Percentiles rank a stretch among this genome's conserved stretches.
These are phyloP conservation scores for Gadopsis bispinosus DNA, from an alignment of 2,797 vertebrate species.

Conservation along the genomic window DNA sequence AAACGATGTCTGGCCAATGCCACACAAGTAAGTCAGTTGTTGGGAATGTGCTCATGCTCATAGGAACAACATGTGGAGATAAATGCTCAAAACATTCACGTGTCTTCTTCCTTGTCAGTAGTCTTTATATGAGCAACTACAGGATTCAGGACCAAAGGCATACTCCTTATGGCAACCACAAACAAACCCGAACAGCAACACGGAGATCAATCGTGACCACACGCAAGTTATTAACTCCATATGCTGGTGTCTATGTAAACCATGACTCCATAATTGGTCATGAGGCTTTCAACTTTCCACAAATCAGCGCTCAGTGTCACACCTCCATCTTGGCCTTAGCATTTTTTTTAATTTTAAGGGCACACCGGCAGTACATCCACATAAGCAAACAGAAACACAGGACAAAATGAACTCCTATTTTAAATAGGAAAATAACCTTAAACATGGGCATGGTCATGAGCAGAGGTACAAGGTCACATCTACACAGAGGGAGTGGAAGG, in stretches of 20 bases:
- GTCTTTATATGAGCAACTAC: neutral
- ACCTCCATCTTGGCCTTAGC: neutral
- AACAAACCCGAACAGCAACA: neutral
- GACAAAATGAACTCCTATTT: neutral
- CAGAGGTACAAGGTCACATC: neutral
- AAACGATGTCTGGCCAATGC: neutral
- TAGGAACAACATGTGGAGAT: neutral
- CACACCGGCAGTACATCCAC: neutral
- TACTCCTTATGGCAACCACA: neutral
- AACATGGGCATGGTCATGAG: neutral
- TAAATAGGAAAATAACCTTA: conserved; percentile 14
- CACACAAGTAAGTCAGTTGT: neutral
- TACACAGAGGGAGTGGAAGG: neutral
- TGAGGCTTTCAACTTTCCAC: neutral
- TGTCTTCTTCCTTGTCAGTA: neutral
- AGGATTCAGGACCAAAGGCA: conserved; percentile 10
- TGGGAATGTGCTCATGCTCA: neutral
- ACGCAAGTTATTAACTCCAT: neutral
- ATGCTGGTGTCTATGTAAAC: too few relatives aligned
- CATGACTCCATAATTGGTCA: too few relatives aligned
- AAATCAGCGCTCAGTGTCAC: neutral
- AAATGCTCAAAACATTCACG: neutral
- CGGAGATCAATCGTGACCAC: neutral
- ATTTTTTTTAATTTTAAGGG: neutral
- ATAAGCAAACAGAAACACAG: neutral